Evolutionary conservation across 1,140 invertebrate species (phyloP), one percentile per base, ranked within the genome.

Genomic region (Bombus confusus): DNA sequence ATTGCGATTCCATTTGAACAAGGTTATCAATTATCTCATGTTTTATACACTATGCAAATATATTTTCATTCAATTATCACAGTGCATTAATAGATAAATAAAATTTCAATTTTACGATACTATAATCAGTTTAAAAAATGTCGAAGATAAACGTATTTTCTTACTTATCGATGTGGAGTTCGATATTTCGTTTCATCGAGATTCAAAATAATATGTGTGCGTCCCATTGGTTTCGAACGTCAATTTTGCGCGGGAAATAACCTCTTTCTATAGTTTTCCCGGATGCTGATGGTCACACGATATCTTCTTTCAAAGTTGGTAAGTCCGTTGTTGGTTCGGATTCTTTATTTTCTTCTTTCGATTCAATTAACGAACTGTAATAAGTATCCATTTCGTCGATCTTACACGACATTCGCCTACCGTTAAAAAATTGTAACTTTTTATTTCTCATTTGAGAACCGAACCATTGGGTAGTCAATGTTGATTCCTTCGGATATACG

Each of bases 321-420:
- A 91, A 72, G 15, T 93, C 92, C 34, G 31, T 25, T 22, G n/a
- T 18, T 9, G 15, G 5, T 13, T 85, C 66, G 3, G 57, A 28
- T 0, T 79, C 76, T 22, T 71, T 31, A 41, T 79, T 87, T 3
- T 91, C 90, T 34, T 94, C 91, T 5, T 91, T 91, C 34, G 96
- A 88, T 43, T 87, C 88, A 0, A 96, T 85, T 0, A 96, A 85
- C 25, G 94, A 93, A 71, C 92, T 95, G 95, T 52, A 52, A 57
- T 94, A 95, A 0, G 93, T 91, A 57, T 96, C 95, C 92, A 93
- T 94, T 71, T 95, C 95, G 52, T 93, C 94, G 0, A 62, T 86
- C 34, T 89, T 92, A 1, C 88, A 25, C 9, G 92, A 92, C 41
- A 73, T 74, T 80, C 92, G 89, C 71, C 90, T 92, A 34, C 95